phyloP scores from a whole-genome alignment of 2,113 vertebrate species.

The Myotis brandtii region DNA sequence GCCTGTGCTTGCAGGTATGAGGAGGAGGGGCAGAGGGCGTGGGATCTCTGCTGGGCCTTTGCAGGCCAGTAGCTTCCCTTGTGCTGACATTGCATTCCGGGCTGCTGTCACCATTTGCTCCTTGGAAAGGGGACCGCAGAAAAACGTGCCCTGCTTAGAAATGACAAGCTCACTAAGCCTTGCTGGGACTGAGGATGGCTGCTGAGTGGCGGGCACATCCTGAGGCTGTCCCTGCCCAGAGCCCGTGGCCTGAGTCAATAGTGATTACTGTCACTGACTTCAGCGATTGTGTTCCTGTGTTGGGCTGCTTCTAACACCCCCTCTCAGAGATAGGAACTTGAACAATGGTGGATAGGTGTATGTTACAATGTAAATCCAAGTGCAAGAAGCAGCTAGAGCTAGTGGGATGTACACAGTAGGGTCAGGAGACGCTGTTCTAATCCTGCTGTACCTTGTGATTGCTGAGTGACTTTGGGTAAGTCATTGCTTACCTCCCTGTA shows the following conservation, averaged over 20 bases:
- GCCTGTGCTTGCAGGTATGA: neutral
- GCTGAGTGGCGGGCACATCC: neutral
- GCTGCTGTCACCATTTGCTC: constrained; percentile 52
- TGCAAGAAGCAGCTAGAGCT: neutral
- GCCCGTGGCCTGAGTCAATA: neutral
- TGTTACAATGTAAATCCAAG: neutral
- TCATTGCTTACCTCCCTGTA: neutral
- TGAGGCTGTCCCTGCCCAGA: neutral
- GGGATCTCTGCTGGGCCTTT: neutral
- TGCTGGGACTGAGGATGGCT: neutral
- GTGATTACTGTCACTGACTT: neutral
- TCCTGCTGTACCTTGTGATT: neutral
- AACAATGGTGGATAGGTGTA: neutral
- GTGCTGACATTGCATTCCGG: constrained; percentile 69
- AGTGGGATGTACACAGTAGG: rapidly evolving
- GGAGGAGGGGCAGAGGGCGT: neutral
- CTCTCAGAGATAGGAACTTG: neutral
- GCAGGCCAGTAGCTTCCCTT: constrained; percentile 49
- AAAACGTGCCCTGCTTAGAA: constrained; percentile 76
- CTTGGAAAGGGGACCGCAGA: constrained; percentile 63
- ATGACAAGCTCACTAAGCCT: constrained; percentile 37
- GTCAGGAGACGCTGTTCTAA: neutral
- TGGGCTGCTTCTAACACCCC: neutral
- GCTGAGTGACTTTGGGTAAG: neutral
- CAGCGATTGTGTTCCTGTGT: neutral